These are phyloP conservation scores for Holocentrus rufus DNA, from an alignment of 2,797 vertebrate species.

Conservation along the genomic window DNA sequence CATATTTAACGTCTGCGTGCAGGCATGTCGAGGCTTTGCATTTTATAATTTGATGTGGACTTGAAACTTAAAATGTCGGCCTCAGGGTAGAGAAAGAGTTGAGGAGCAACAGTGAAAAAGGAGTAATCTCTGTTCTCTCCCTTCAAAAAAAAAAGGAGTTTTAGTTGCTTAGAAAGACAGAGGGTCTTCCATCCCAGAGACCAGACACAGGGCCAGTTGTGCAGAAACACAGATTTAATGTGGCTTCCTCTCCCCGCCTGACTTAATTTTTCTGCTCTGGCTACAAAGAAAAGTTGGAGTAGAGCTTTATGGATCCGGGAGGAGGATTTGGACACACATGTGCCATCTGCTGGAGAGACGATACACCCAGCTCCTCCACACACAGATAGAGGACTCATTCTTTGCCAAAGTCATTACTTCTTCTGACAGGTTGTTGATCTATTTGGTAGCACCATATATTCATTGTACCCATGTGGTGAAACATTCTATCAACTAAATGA, in stretches of 20 bases:
- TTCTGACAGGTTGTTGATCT: conserved; percentile 4
- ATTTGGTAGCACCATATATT: conserved; percentile 11
- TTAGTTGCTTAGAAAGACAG: conserved; percentile 52
- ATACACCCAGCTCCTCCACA: not conserved
- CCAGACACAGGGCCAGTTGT: conserved; percentile 85
- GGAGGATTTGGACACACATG: conserved; percentile 51
- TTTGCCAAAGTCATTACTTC: conserved; percentile 30
- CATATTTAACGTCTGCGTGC: conserved; percentile 6
- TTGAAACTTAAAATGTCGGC: not conserved
- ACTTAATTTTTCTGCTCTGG: conserved; percentile 83
- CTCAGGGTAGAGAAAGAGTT: not conserved
- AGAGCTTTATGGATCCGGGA: conserved; percentile 56
- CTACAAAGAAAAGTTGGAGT: conserved; percentile 69
- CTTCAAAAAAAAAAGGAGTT: conserved; percentile 45
- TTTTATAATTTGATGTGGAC: conserved; percentile 7
- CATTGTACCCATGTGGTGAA: not conserved
- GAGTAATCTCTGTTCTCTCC: not conserved
- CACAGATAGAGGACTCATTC: conserved; percentile 17
- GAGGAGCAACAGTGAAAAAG: not conserved
- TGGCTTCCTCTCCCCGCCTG: conserved; percentile 87
- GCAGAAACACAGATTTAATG: conserved; percentile 89
- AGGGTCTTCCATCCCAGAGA: conserved; percentile 74
- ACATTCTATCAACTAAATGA: not conserved
- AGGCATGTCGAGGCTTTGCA: not conserved
- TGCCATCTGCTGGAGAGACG: conserved; percentile 71